Conservation (phyloP, 64 coral and sea anemone genomes). For the Trachythela sp. region DNA sequence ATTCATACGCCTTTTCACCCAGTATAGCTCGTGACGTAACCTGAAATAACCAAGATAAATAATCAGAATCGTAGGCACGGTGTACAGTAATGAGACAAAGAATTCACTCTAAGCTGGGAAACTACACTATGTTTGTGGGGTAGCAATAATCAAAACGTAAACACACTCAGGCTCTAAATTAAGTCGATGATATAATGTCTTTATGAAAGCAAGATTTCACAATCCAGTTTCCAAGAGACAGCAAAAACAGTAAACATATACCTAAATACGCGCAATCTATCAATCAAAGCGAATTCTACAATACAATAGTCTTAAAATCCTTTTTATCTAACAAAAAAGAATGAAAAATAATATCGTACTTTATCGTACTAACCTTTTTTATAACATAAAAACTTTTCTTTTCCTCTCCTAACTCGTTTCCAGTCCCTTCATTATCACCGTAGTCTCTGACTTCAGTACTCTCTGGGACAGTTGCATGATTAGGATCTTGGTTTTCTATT, state of each 20-base stretch:
- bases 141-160: no score
- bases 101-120: no score
- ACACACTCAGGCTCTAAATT: neutral
- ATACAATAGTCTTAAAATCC: no score
- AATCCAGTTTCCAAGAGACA: no score
- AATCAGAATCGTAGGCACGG: no score
- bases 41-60: constrained; percentile 8
- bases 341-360: neutral
- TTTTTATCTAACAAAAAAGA: neutral
- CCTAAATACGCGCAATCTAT: no score
- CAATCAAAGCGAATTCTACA: no score
- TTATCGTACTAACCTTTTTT: neutral
- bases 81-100: no score
- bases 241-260: no score
- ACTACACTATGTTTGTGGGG: no score
- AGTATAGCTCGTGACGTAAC: constrained; percentile 65
- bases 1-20: constrained; percentile 77
- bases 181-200: neutral
- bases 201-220: neutral
- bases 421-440: constrained; percentile 60
- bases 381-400: neutral
- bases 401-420: constrained; percentile 84
- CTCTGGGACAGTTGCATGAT: constrained; percentile 26
- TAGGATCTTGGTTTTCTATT: constrained; percentile 65
- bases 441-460: neutral